Evolutionary conservation across 30 jellyfish, hydroid and myxozoan species (phyloP), one percentile per base, ranked within the genome.

Genomic region (Aurelia aurita complex sp. Pacific): DNA sequence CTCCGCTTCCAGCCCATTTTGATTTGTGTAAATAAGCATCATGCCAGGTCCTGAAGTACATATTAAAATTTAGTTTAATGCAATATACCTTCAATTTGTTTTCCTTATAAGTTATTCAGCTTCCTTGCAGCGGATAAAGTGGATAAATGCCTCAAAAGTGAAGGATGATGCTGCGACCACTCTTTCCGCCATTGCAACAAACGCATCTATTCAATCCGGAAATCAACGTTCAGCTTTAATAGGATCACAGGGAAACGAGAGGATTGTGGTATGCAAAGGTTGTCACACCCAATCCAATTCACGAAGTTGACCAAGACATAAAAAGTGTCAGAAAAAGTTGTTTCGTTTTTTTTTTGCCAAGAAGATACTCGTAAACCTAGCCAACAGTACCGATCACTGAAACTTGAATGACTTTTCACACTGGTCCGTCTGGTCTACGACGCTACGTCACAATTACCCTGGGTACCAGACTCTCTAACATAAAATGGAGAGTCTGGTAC

Each of bases 11-110:
- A 79, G 53, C 18, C 59, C 89, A 32, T 66, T 53, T 51, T 79
- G 89, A 57, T 64, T 79, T 79, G 89, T 74, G 40, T 79, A 79
- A 19, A 79, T 79, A 57, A 79, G 73, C 89, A 79, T 79, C 89
- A 79, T 79, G 11, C 67, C 59, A 40, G 61, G 60, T 4, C 89
- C 89, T 79, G 29, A 46, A 16, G 67, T 55, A 50, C 89, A 79
- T 79, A 70, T 51, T 61, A 77, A 64, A 2, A 7, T 12, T 50
- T 64, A 40, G 3, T 7, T 77, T 50, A 61, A 29, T 10, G 38
- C 4, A 46, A 38, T 50, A 62, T 38, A 38, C 32, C 36, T 62
- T 55, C 4, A 33, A 77, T 2, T 6, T 16, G 63, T 34, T 61
- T 23, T n/a, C 18, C n/a, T 61, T 11, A 16, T 19, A 13, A 51